Conservation (phyloP, 2,888 invertebrate species). For the Drosophila testacea region DNA sequence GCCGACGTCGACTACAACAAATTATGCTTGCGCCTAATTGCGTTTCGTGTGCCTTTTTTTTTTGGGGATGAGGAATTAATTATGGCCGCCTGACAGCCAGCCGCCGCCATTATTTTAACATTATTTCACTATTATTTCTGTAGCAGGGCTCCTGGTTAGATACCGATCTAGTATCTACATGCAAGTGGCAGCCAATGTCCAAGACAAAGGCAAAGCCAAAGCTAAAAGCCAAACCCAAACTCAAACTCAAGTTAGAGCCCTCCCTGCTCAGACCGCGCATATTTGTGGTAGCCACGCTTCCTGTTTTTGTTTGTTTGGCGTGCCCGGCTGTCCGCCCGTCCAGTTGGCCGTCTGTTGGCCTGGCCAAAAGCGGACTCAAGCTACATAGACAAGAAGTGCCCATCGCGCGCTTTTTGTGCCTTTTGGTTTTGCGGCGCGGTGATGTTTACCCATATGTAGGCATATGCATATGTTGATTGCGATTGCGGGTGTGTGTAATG, state of each 20-base stretch:
- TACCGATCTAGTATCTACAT: conserved; percentile 80
- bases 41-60: conserved; percentile 71
- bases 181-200: conserved; percentile 65
- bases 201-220: conserved; percentile 49
- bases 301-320: conserved; percentile 77
- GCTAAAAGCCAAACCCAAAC: conserved; percentile 34
- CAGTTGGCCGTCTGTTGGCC: conserved; percentile 18
- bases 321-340: conserved; percentile 31
- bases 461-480: conserved; percentile 81
- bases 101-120: conserved; percentile 61
- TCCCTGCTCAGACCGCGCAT: conserved; percentile 63
- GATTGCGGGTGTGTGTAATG: conserved; percentile 57
- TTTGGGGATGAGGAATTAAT: conserved; percentile 72
- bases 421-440: conserved; percentile 76
- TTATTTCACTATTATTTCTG: conserved; percentile 60
- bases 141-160: conserved; percentile 62
- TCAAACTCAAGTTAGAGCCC: conserved; percentile 49
- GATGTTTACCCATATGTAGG: conserved; percentile 82
- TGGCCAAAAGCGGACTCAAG: conserved; percentile 4
- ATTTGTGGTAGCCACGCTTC: conserved; percentile 81
- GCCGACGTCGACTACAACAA: conserved; percentile 39
- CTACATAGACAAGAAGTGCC: conserved; percentile 76
- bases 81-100: conserved; percentile 68
- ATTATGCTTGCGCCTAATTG: conserved; percentile 79
- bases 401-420: conserved; percentile 63